Evolutionary conservation across 2,113 vertebrate genomes (phyloP).

Genomic region (Podocnemis expansa): DNA sequence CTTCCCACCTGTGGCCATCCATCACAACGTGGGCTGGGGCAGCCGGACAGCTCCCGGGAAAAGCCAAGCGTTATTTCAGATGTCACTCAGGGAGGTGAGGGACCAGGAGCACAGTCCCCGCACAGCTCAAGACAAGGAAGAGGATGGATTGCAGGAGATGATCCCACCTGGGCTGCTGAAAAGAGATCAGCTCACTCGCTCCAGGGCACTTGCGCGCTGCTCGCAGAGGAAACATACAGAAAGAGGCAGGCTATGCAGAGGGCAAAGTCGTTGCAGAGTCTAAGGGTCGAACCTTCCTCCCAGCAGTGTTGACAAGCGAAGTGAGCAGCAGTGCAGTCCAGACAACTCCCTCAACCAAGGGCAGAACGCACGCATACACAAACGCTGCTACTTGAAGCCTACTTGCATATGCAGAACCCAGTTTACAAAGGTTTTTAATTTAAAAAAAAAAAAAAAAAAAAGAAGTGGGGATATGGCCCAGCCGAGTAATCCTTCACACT

Average conservation of each 20-base stretch:
- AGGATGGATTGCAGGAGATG: background rate
- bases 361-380: background rate
- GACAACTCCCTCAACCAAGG: background rate
- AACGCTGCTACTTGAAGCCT: background rate
- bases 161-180: background rate
- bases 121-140: fast-evolving
- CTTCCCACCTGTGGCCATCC: background rate
- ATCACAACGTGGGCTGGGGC: background rate
- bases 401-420: background rate
- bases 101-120: background rate
- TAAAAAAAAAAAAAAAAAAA: conserved; percentile 33
- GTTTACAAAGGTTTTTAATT: conserved; percentile 28
- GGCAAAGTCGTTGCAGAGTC: background rate
- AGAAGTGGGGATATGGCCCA: background rate
- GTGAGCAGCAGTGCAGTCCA: background rate
- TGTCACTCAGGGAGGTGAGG: background rate
- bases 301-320: background rate
- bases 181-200: background rate
- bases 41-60: conserved; percentile 43
- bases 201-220: background rate
- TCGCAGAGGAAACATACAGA: background rate
- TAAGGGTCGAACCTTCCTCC: background rate
- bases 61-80: conserved; percentile 42
- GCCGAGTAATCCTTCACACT: background rate
- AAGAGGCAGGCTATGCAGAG: background rate